Conservation (phyloP, 2,888 invertebrate species). For the Netelia inedita region DNA sequence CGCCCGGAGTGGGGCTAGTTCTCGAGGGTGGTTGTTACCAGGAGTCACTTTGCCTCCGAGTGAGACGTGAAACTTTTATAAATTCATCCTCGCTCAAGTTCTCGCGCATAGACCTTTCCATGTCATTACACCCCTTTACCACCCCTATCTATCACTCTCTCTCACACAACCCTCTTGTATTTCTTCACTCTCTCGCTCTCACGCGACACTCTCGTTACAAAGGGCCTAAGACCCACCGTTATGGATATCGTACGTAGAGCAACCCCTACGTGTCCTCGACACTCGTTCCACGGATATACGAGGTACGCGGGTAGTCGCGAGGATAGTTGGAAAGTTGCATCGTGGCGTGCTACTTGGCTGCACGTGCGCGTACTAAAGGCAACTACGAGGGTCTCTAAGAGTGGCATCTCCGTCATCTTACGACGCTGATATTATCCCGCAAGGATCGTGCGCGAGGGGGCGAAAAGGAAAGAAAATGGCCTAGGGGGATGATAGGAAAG, state of each 20-base stretch:
- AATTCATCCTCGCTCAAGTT: slow-evolving; percentile 51
- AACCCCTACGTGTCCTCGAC: neutral
- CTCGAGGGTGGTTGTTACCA: neutral
- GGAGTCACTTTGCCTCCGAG: slow-evolving; percentile 24
- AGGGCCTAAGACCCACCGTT: neutral
- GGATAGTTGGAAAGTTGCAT: neutral
- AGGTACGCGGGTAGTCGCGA: neutral
- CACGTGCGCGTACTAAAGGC: slow-evolving; percentile 7
- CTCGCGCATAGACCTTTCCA: neutral
- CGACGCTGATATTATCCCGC: slow-evolving; percentile 6
- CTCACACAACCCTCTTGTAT: neutral
- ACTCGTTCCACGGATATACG: neutral
- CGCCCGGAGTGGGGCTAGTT: neutral
- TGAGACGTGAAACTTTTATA: slow-evolving; percentile 55
- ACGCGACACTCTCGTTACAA: slow-evolving; percentile 11
- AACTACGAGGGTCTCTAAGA: neutral
- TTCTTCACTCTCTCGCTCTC: neutral
- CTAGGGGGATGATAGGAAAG: neutral
- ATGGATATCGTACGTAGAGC: neutral
- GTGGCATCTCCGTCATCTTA: slow-evolving; percentile 11
- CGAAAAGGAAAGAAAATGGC: neutral
- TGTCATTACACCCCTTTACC: slow-evolving; percentile 10
- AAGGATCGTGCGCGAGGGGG: neutral
- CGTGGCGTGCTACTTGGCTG: neutral
- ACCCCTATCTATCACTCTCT: neutral